Evolutionary conservation across 2,797 vertebrate genomes (phyloP).

Genomic region (Falco berigora): DNA sequence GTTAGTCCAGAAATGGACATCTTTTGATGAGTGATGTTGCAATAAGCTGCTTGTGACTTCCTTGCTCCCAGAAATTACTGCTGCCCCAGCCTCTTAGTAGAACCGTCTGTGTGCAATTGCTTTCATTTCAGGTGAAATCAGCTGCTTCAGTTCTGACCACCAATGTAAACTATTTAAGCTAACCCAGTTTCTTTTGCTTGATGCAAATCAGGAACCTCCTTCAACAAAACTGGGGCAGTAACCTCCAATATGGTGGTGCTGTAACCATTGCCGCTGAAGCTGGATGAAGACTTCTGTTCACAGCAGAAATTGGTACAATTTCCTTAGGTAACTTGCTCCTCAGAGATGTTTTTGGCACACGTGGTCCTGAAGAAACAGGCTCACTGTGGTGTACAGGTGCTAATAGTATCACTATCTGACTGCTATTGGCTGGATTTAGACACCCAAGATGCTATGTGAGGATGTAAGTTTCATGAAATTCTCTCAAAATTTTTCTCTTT

Average conservation of each 20-base stretch:
- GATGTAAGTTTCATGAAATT: not conserved
- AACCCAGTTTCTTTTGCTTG: not conserved
- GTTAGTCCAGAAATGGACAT: not conserved
- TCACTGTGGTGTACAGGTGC: not conserved
- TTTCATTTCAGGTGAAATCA: not conserved
- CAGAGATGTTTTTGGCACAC: not conserved
- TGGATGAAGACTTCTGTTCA: not conserved
- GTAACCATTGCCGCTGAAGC: not conserved
- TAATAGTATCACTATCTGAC: not conserved
- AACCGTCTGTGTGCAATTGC: not conserved
- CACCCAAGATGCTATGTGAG: not conserved
- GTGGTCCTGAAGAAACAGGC: not conserved
- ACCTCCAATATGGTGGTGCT: not conserved
- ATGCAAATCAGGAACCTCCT: not conserved
- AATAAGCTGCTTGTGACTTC: not conserved
- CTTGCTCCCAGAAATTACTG: not conserved
- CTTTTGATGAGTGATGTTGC: not conserved
- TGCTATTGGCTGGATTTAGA: not conserved
- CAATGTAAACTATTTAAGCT: not conserved
- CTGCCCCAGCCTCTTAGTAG: not conserved
- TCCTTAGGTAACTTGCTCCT: not conserved
- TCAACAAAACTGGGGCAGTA: not conserved
- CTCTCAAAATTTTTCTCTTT: not conserved
- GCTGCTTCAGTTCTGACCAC: not conserved
- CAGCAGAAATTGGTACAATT: not conserved